Evolutionary conservation across 2,797 vertebrate genomes (phyloP), one percentile per base, ranked within the genome.

Genomic region (Hephaestus fuliginosus): DNA sequence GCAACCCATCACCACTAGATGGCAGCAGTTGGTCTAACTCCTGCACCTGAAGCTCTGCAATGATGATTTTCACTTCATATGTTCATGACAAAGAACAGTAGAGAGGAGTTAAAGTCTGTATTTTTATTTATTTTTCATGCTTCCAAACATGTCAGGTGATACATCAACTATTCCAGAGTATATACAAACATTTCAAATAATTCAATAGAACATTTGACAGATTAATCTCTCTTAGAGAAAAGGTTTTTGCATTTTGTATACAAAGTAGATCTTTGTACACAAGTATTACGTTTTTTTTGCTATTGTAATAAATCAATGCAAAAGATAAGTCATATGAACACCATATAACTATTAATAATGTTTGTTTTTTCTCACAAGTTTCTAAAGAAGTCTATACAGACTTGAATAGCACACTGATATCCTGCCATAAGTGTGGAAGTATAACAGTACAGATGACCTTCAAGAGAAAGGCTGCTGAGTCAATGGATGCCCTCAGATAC

Each of bases 211-310:
- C 95, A 96, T 94, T 93, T 96, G 93, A 96, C 95, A 89, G 74
- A 91, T 92, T 90, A 90, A 94, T 96, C 95, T 96, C 95, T 96
- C 84, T 96, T 96, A 96, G 95, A 96, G 95, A 96, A 94, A 95
- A 91, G 70, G 58, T 91, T 86, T 83, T 85, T 82, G 81, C 72
- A 82, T 89, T 94, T 94, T 94, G 93, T 80, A 95, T 92, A 94
- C 94, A 94, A 95, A 94, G 95, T 92, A 95, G 88, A 91, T 93
- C 93, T 95, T 95, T 94, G 95, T 88, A 95, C 91, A 92, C 93
- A 95, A 95, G 93, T 9, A 39, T 7, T 95, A 95, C 83, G 89
- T 33, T 33, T 33, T 33, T 7, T 65, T 92, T 90, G 93, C 93
- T 95, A 95, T 94, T 94, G 93, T 93, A 91, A 95, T 90, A 94